Evolutionary conservation across 1,140 invertebrate genomes (phyloP).

Genomic region (Scaptomyza graminum): DNA sequence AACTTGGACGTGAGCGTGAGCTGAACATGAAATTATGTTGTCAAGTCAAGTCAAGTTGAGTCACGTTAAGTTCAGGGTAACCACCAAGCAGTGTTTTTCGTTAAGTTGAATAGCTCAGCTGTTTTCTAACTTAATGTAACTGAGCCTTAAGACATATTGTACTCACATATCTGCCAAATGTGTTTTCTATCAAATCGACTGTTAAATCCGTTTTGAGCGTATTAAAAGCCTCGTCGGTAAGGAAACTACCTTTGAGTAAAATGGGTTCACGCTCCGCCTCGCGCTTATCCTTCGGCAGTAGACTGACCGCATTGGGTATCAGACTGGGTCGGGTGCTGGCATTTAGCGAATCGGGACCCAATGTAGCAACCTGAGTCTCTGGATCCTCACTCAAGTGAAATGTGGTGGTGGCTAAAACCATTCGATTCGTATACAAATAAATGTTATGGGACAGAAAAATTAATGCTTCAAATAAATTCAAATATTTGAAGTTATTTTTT

Average conservation of each 20-base stretch:
- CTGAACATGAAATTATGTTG: too few species aligned
- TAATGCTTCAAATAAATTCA: too few species aligned
- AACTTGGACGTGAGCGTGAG: too few species aligned
- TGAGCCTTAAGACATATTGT: too few species aligned
- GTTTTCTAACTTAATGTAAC: too few species aligned
- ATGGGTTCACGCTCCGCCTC: conserved; percentile 65
- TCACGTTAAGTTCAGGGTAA: too few species aligned
- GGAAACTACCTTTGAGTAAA: conserved; percentile 74
- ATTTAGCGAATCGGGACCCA: conserved; percentile 81
- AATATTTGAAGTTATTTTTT: too few species aligned
- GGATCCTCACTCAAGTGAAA: conserved; percentile 82
- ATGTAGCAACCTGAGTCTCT: conserved; percentile 79
- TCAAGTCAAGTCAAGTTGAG: too few species aligned
- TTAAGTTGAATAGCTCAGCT: too few species aligned
- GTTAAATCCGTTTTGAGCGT: conserved; percentile 74
- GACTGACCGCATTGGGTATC: conserved; percentile 67
- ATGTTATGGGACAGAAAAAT: too few species aligned
- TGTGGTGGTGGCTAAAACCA: conserved; percentile 64
- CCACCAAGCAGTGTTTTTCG: too few species aligned
- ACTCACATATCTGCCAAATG: conserved; percentile 80
- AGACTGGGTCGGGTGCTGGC: conserved; percentile 79
- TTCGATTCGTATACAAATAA: background rate
- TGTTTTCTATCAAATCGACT: conserved; percentile 78
- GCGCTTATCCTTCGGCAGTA: conserved; percentile 72
- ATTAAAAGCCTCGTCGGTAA: conserved; percentile 80